Evolutionary conservation across 2,888 invertebrate species (phyloP).

Genomic region (Xylocampa areola): DNA sequence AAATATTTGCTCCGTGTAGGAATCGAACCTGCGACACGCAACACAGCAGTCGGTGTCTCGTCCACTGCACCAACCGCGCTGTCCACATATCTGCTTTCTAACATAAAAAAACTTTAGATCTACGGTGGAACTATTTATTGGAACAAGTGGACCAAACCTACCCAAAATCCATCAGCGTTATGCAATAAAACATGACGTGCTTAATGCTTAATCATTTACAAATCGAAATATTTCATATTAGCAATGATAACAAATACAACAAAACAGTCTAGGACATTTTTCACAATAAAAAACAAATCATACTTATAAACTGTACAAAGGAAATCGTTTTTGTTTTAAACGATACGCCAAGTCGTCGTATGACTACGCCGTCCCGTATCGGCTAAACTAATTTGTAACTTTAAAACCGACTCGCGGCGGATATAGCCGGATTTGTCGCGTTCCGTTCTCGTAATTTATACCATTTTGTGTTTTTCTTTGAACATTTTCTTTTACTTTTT

Average conservation of each 20-base stretch:
- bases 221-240: too few relatives aligned
- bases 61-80: too few relatives aligned
- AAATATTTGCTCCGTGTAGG: too few relatives aligned
- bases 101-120: too few relatives aligned
- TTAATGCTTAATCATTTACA: too few relatives aligned
- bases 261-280: background rate
- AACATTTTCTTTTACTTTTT: conserved; percentile 20
- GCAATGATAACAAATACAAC: background rate
- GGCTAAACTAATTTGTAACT: conserved; percentile 65
- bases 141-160: too few relatives aligned
- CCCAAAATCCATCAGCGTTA: too few relatives aligned
- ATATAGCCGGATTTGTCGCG: conserved; percentile 55
- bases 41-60: too few relatives aligned
- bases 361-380: conserved; percentile 43
- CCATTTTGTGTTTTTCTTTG: conserved; percentile 31
- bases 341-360: conserved; percentile 28
- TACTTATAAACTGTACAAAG: conserved; percentile 7
- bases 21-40: too few relatives aligned
- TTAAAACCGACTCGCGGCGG: conserved; percentile 58
- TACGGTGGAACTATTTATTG: too few relatives aligned
- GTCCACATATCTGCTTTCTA: too few relatives aligned
- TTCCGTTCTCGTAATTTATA: conserved; percentile 46
- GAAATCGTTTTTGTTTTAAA: conserved; percentile 41
- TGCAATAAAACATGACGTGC: too few relatives aligned
- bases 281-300: background rate